Conservation (phyloP, 2,888 invertebrate species). For the Nebria brevicollis region DNA sequence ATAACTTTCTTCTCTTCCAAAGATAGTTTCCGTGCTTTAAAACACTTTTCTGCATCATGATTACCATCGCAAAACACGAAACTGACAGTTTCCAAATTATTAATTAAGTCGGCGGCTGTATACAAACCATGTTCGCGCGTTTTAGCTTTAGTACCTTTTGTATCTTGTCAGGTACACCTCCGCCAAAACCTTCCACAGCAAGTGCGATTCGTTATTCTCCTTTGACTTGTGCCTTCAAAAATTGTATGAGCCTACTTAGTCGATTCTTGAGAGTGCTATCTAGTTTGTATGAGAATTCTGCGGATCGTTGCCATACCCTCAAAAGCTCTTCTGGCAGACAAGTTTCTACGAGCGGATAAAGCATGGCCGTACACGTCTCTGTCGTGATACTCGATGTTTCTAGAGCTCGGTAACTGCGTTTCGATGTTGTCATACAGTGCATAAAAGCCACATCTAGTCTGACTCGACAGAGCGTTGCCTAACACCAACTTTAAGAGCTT, state of each 20-base stretch:
- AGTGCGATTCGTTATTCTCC: background rate
- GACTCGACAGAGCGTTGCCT: slow-evolving; percentile 40
- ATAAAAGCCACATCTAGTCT: slow-evolving; percentile 31
- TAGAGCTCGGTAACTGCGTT: background rate
- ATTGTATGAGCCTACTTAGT: background rate
- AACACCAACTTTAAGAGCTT: slow-evolving; percentile 52
- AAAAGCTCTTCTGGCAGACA: slow-evolving; percentile 16
- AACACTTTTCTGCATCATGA: too few relatives aligned
- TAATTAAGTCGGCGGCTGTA: too few relatives aligned
- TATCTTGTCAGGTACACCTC: too few relatives aligned
- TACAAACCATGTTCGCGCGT: too few relatives aligned
- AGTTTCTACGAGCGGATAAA: slow-evolving; percentile 17
- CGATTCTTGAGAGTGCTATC: background rate
- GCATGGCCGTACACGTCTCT: background rate
- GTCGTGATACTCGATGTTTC: too few relatives aligned
- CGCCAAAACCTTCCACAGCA: background rate
- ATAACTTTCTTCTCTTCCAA: too few relatives aligned
- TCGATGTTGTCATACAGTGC: slow-evolving; percentile 20
- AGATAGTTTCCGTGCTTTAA: too few relatives aligned
- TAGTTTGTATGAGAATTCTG: background rate
- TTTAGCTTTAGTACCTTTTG: too few relatives aligned
- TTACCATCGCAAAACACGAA: too few relatives aligned
- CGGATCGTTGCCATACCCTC: slow-evolving; percentile 17
- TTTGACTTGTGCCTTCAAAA: slow-evolving; percentile 5
- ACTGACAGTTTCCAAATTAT: too few relatives aligned